A percentile compares a stretch with the other conserved stretches of the same genome.
Evolutionary conservation across 2,888 invertebrate species (phyloP).

Genomic region (Hesperia comma): DNA sequence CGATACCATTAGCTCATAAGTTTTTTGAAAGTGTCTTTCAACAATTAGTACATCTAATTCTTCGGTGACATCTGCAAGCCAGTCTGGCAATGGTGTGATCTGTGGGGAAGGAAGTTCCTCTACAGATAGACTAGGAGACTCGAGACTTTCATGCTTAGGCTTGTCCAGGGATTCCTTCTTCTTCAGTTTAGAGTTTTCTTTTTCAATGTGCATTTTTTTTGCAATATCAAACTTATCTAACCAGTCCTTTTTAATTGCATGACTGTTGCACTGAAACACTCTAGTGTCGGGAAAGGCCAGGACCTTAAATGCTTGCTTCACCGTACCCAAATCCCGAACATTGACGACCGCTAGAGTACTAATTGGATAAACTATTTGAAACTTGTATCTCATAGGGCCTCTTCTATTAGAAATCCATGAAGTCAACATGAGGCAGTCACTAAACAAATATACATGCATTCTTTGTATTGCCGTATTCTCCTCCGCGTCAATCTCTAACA

Average conservation of each 20-base stretch:
- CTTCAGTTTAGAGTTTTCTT: constrained; percentile 84
- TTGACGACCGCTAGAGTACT: constrained; percentile 97
- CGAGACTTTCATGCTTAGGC: constrained; percentile 67
- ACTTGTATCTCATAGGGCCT: constrained; percentile 92
- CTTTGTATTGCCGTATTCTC: constrained; percentile 94
- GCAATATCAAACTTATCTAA: constrained; percentile 95
- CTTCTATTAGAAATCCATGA: constrained; percentile 90
- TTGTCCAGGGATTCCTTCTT: constrained; percentile 74
- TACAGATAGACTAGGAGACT: constrained; percentile 77
- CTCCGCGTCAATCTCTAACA: constrained; percentile 94
- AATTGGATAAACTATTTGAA: constrained; percentile 92
- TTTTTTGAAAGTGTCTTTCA: constrained; percentile 97
- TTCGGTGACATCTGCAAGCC: constrained; percentile 95
- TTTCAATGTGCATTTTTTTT: constrained; percentile 90
- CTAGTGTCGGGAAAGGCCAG: constrained; percentile 96
- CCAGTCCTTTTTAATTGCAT: constrained; percentile 95
- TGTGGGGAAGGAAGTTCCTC: constrained; percentile 75
- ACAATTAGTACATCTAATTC: constrained; percentile 97
- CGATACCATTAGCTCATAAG: constrained; percentile 90
- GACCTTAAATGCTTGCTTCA: constrained; percentile 97
- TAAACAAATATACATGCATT: constrained; percentile 96
- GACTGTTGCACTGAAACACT: constrained; percentile 94
- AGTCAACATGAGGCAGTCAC: constrained; percentile 95
- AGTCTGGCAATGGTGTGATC: constrained; percentile 86
- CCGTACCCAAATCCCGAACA: constrained; percentile 93